Evolutionary conservation across 2,888 invertebrate genomes (phyloP).

Genomic region (Hypena proboscidalis): DNA sequence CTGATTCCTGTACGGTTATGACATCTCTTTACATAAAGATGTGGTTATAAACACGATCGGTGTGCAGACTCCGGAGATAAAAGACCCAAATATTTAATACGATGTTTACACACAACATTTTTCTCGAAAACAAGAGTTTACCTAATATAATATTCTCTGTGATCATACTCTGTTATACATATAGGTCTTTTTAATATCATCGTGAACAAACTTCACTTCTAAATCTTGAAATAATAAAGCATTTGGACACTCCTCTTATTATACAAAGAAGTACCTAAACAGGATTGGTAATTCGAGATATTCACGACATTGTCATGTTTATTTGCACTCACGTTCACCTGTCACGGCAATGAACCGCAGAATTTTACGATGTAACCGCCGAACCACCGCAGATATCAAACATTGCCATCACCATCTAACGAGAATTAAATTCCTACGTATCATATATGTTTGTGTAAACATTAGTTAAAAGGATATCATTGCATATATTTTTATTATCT

Average conservation of each 20-base stretch:
- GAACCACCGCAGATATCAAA: constrained; percentile 20
- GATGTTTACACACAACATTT: no score
- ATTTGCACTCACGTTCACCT: constrained; percentile 35
- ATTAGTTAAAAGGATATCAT: constrained; percentile 37
- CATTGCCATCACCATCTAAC: constrained; percentile 33
- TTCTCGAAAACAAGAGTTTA: no score
- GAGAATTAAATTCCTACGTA: constrained; percentile 24
- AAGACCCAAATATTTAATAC: constrained; percentile 21
- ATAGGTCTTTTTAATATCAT: no score
- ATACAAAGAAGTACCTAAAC: no score
- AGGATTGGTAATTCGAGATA: no score
- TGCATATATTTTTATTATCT: no score
- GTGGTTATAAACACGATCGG: constrained; percentile 29
- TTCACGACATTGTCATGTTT: constrained; percentile 30
- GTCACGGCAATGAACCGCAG: constrained; percentile 34
- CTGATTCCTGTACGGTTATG: constrained; percentile 50
- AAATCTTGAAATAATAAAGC: no score
- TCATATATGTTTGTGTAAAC: constrained; percentile 29
- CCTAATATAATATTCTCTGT: no score
- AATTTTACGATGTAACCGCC: constrained; percentile 32
- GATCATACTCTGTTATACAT: no score
- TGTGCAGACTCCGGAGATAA: constrained; percentile 22
- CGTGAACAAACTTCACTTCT: no score
- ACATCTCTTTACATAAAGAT: constrained; percentile 44
- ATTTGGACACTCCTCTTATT: no score